These are phyloP conservation scores for Numenius phaeopus DNA, from an alignment of 2,797 vertebrate species.

Conservation along the genomic window DNA sequence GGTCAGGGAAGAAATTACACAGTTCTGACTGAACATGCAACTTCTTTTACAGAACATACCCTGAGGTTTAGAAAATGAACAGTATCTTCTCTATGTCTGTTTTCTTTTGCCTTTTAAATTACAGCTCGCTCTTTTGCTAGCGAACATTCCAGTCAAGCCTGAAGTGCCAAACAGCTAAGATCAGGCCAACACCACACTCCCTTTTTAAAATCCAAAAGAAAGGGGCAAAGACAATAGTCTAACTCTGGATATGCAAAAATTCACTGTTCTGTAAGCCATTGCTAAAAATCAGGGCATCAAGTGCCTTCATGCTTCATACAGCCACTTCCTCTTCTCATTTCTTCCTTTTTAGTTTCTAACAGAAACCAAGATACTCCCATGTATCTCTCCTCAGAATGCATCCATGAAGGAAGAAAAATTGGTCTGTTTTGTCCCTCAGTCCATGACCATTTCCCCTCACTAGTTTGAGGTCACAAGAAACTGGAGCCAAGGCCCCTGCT, in stretches of 20 bases:
- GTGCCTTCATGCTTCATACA: not conserved
- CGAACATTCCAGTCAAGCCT: not conserved
- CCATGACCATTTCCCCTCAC: not conserved
- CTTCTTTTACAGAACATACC: not conserved
- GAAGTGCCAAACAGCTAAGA: not conserved
- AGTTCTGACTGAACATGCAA: not conserved
- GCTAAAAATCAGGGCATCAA: not conserved
- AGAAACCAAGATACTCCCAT: not conserved
- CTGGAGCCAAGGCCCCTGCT: not conserved
- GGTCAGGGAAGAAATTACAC: not conserved
- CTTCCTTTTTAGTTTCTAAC: not conserved
- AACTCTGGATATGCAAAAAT: not conserved
- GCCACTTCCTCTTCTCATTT: not conserved
- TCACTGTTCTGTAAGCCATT: not conserved
- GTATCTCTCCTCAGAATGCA: not conserved
- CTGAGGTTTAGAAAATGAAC: not conserved
- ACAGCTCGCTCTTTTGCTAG: not conserved
- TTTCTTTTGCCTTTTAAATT: not conserved
- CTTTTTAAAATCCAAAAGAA: not conserved
- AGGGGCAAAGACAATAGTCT: not conserved
- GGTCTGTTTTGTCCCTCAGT: not conserved
- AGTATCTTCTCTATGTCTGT: not conserved
- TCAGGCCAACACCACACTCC: not conserved
- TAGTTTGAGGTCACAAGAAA: not conserved
- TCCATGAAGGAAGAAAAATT: not conserved